Base-by-base conservation (phyloP, 2,113 vertebrate species). In the Centropus bengalensis region DNA sequence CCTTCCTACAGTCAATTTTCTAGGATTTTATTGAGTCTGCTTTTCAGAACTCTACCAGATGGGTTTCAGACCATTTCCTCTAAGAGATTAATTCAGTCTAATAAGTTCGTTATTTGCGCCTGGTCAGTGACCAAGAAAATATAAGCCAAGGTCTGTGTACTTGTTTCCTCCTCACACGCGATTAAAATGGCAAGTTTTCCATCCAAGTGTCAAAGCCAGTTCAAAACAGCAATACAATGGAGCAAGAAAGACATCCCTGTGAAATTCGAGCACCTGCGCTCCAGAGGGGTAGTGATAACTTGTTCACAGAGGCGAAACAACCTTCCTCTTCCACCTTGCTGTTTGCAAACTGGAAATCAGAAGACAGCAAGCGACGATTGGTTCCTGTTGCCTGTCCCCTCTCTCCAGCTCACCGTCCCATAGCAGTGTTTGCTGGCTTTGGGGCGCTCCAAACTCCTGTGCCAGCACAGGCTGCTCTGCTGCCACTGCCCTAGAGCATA, bases 21-120 rank as follows among this genome's bases (percentile, higher is more conserved):
- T 76, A 54, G 55, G 64, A 84, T 93, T 89, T 84, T 86, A 93
- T 69, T 73, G 76, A 82, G 81, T 87, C 77, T 86, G 56, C 62
- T 92, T 93, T 93, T 89, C 92, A 68, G 62, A 40, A 58, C n/a
- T 66, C 81, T 42, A 71, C 45, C 74, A 91, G 89, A 82, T 19
- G n/a, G 81, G 95, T 94, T 95, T 89, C 74, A 93, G 56, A 92
- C 36, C 36, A 84, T 60, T 92, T 76, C 78, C 74, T 94, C 82
- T 33, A 86, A 81, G 80, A 86, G 67, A 89, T 69, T 91, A 92
- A 94, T 89, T 87, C 55, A 60, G 74, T 82, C 83, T 92, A 92
- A 3, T 58, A 93, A 95, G n/a, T 76, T 82, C 51, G 76, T 91
- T 92, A 89, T 66, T 92, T 85, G 83, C 5, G 3, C 77, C 77